Base-by-base conservation (phyloP, 2,113 vertebrate genomes). In the Pelvicachromis taeniatus region DNA sequence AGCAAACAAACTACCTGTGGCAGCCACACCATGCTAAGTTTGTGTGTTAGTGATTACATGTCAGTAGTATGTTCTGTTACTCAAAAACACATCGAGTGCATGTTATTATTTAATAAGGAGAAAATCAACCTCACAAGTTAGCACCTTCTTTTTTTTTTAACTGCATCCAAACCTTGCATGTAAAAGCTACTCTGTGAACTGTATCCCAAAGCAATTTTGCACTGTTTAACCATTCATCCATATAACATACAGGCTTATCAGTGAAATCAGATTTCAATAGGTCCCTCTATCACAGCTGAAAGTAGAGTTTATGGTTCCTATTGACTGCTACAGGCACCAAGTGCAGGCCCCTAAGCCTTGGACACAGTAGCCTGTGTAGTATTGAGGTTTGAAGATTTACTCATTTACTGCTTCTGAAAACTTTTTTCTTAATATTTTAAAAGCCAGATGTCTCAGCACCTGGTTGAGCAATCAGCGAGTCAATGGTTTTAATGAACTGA, bases 401-500 rank as follows among this genome's bases (percentile, higher is more conserved):
- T 79, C 5, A 81, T 33, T 38, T 79, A n/a, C 19, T 80, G 75
- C 55, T n/a, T 82, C n/a, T 33, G 31, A 54, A 81, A 17, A 17
- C 14, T 23, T 26, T 70, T 48, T 42, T 31, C 42, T 50, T 77
- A 68, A 65, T 13, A 50, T 77, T 45, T 33, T 23, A 77, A 33
- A 85, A 82, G 38, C 16, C 33, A 84, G 13, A 73, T 40, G 77
- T 81, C 42, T 87, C 4, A 45, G 80, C 33, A 88, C 38, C 56
- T 84, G 45, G 40, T 42, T 29, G 33, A 81, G 82, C 78, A 75
- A 82, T 84, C 21, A 5, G 11, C 2, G 21, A 80, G 10, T 87
- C 82, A 78, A 61, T 89, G 42, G 7, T 61, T 85, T 61, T 68
- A 86, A 89, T 89, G 38, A 52, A 78, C 42, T 75, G 82, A 77